phyloP scores from a whole-genome alignment of 2,113 vertebrate species.

The Trematomus loennbergii region DNA sequence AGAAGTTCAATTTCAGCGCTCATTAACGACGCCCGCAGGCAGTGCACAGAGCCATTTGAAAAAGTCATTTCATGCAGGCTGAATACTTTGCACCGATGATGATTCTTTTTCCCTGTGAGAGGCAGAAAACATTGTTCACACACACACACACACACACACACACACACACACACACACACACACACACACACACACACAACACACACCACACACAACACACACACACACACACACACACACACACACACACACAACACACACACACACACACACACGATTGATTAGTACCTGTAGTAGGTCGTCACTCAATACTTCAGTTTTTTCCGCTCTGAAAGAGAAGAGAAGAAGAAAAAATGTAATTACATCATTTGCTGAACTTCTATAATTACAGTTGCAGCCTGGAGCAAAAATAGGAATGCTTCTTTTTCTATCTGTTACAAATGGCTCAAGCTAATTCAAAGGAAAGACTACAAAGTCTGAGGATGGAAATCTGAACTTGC shows the following conservation, averaged over 20 bases:
- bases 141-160: neutral
- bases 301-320: constrained; percentile 82
- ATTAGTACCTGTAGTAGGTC: constrained; percentile 79
- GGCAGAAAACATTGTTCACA: neutral
- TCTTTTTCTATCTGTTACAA: neutral
- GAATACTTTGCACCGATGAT: constrained; percentile 24
- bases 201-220: constrained; percentile 6
- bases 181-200: neutral
- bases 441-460: neutral
- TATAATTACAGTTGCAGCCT: constrained; percentile 17
- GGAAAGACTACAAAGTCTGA: neutral
- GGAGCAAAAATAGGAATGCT: constrained; percentile 31
- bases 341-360: constrained; percentile 36
- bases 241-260: neutral
- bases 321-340: constrained; percentile 77
- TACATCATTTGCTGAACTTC: constrained; percentile 37
- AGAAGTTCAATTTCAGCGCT: constrained; percentile 44
- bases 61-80: constrained; percentile 43
- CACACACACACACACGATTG: constrained; percentile 26
- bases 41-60: constrained; percentile 1
- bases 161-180: neutral
- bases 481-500: neutral
- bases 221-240: constrained; percentile 23
- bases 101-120: constrained; percentile 22
- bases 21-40: constrained; percentile 48